Conservation (phyloP, 2,113 vertebrate genomes). For the Coreoperca whiteheadi region DNA sequence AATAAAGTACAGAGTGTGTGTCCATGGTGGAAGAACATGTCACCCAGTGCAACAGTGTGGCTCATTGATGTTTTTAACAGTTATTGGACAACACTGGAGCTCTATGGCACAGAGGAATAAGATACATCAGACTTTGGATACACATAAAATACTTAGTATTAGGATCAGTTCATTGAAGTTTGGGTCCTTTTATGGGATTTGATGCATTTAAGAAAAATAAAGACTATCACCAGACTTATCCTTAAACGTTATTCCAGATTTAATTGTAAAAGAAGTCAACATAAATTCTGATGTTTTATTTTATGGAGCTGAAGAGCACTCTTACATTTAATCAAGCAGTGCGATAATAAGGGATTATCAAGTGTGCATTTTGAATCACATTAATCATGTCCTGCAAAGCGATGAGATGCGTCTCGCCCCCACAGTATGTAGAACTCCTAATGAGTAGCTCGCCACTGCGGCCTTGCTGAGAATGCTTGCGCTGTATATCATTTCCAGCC, state of each 20-base stretch:
- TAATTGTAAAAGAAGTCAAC: background rate
- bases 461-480: conserved; percentile 23
- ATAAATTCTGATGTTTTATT: background rate
- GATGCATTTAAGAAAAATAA: background rate
- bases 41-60: background rate
- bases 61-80: background rate
- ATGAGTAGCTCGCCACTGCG: conserved; percentile 36
- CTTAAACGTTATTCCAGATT: background rate
- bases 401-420: conserved; percentile 18
- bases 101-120: background rate
- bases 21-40: too few species aligned
- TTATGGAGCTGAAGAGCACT: background rate
- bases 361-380: conserved; percentile 10
- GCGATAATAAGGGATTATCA: conserved; percentile 1
- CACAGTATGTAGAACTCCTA: background rate
- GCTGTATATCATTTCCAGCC: conserved; percentile 52
- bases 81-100: background rate
- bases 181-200: background rate
- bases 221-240: background rate
- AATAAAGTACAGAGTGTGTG: background rate
- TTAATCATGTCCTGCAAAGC: conserved; percentile 28
- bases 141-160: background rate
- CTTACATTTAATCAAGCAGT: conserved; percentile 13
- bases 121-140: background rate
- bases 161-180: background rate